Conservation (phyloP, 2,113 vertebrate species). For the Hippolais icterina region DNA sequence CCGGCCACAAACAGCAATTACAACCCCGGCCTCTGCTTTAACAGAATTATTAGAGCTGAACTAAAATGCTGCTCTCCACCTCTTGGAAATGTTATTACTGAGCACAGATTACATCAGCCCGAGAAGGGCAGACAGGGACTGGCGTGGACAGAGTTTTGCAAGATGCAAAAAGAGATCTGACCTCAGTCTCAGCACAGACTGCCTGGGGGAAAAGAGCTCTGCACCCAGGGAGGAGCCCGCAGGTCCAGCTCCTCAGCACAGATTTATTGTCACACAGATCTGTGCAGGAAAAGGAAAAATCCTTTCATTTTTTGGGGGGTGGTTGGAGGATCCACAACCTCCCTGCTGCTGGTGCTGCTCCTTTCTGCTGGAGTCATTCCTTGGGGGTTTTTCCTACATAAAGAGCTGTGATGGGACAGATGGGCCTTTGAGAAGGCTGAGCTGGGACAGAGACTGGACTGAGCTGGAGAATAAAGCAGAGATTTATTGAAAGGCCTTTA, state of each 20-base stretch:
- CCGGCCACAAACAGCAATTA: constrained; percentile 10
- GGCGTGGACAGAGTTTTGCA: not conserved
- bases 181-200: not conserved
- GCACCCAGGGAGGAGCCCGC: not conserved
- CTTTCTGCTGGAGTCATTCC: not conserved
- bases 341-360: not conserved
- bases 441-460: not conserved
- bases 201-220: not conserved
- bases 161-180: not conserved
- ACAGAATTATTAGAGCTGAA: constrained; percentile 65
- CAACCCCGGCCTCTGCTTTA: constrained; percentile 14
- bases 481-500: not conserved
- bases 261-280: not conserved
- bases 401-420: not conserved
- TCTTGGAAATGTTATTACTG: constrained; percentile 3
- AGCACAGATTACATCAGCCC: not conserved
- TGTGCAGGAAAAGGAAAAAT: not conserved
- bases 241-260: not conserved
- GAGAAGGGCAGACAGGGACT: not conserved
- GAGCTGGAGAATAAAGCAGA: not conserved
- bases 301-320: fast-evolving
- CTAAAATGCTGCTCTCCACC: constrained; percentile 37
- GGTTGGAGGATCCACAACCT: not conserved
- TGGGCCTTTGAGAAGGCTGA: not conserved
- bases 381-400: not conserved